Evolutionary conservation across 30 jellyfish, hydroid and myxozoan genomes (phyloP).

Genomic region (Rhopilema esculentum): DNA sequence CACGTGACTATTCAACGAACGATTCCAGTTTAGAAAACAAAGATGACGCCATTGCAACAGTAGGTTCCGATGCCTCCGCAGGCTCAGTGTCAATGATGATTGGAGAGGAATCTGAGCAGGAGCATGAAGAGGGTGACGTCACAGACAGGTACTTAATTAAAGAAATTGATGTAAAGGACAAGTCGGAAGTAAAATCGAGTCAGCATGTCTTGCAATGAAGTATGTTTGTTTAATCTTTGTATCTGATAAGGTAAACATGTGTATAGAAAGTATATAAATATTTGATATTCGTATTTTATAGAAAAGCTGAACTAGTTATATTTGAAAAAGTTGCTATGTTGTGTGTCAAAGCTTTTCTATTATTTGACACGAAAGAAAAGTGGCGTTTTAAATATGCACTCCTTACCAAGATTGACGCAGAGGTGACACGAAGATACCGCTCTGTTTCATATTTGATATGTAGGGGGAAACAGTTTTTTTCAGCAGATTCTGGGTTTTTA

Average conservation of each 20-base stretch:
- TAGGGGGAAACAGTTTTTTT: too few species aligned
- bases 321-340: too few species aligned
- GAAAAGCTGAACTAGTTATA: too few species aligned
- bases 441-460: too few species aligned
- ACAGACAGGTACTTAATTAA: conserved; percentile 85
- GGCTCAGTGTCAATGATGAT: conserved; percentile 50
- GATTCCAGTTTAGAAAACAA: conserved; percentile 30
- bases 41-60: conserved; percentile 21
- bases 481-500: too few species aligned
- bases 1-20: conserved; percentile 36
- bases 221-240: neutral
- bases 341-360: too few species aligned
- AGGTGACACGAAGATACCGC: too few species aligned
- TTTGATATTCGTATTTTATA: too few species aligned
- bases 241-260: neutral
- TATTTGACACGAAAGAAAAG: too few species aligned
- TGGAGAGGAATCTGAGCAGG: conserved; percentile 68
- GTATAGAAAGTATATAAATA: neutral
- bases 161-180: conserved; percentile 48
- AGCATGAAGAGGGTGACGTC: conserved; percentile 91
- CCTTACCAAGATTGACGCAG: too few species aligned
- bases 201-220: neutral
- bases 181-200: neutral
- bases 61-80: conserved; percentile 7
- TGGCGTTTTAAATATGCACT: too few species aligned